Conservation (phyloP, 2,113 vertebrate genomes). For the Apistogramma diplotaenia region DNA sequence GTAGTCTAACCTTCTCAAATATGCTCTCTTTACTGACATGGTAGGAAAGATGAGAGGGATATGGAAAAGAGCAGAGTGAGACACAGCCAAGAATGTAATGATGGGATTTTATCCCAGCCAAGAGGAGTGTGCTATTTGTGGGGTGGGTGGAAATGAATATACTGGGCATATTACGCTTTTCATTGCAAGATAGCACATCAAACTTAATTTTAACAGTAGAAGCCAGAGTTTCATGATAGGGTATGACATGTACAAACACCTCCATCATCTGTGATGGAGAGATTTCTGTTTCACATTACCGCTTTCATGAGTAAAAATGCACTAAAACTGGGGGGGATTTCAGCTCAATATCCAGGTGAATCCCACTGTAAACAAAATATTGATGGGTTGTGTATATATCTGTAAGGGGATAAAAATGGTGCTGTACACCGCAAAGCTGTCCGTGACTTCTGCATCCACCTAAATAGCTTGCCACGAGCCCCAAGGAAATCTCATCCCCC, state of each 20-base stretch:
- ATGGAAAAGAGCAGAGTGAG: neutral
- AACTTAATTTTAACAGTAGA: conserved; percentile 20
- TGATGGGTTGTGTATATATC: conserved; percentile 42
- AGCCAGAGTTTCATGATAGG: neutral
- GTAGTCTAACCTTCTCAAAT: conserved; percentile 21
- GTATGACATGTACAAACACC: neutral
- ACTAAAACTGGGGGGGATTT: neutral
- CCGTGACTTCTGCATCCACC: conserved; percentile 23
- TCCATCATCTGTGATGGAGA: conserved; percentile 21
- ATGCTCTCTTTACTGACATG: conserved; percentile 26
- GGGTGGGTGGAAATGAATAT: conserved; percentile 11
- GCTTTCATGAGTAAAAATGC: conserved; percentile 6
- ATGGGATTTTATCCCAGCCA: conserved; percentile 23
- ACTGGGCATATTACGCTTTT: conserved; percentile 11
- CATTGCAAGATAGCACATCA: conserved; percentile 2
- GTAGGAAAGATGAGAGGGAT: conserved; percentile 24
- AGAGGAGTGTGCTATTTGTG: neutral
- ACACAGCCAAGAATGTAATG: conserved; percentile 11
- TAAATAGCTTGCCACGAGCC: conserved; percentile 46
- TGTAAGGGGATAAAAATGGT: conserved; percentile 44
- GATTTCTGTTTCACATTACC: conserved; percentile 20
- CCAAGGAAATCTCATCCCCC: conserved; percentile 62
- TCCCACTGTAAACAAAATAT: conserved; percentile 5
- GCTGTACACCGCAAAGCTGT: conserved; percentile 26
- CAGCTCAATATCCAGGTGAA: conserved; percentile 15